These are phyloP conservation scores for Drosophila sproati DNA, from an alignment of 1,140 invertebrate genomes.

Conservation along the genomic window DNA sequence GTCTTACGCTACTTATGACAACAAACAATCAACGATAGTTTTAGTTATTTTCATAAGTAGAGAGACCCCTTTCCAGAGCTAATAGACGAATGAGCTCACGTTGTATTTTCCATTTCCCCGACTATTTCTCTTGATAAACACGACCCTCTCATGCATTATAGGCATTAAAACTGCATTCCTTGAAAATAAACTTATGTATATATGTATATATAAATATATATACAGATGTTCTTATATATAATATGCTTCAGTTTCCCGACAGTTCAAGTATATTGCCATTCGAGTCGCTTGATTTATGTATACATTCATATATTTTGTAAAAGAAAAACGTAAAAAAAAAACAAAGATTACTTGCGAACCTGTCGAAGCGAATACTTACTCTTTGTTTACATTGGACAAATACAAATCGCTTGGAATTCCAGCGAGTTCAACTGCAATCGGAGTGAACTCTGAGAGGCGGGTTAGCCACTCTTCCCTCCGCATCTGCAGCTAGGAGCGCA, in stretches of 20 bases:
- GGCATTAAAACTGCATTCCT: conserved; percentile 17
- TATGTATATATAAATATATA: background rate
- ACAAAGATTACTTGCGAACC: conserved; percentile 37
- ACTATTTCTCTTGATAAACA: background rate
- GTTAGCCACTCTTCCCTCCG: background rate
- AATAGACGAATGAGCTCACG: no score
- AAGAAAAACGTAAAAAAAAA: conserved; percentile 36
- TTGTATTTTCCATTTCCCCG: no score
- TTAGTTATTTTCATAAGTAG: no score
- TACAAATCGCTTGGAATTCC: conserved; percentile 61
- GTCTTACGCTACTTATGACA: no score
- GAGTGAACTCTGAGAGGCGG: conserved; percentile 17
- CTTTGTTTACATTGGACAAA: conserved; percentile 62
- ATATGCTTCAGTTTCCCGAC: conserved; percentile 28
- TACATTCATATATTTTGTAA: conserved; percentile 41
- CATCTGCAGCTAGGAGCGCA: conserved; percentile 47
- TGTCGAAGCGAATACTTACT: conserved; percentile 29
- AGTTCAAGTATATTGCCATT: conserved; percentile 42
- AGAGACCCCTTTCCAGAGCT: no score
- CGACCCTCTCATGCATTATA: conserved; percentile 3
- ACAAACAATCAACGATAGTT: no score
- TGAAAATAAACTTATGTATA: conserved; percentile 11
- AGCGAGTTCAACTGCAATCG: conserved; percentile 66
- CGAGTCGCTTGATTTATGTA: conserved; percentile 68
- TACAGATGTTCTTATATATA: background rate